Evolutionary conservation across 2,888 invertebrate genomes (phyloP), one percentile per base, ranked within the genome.

Genomic region (Lochmaea capreae): DNA sequence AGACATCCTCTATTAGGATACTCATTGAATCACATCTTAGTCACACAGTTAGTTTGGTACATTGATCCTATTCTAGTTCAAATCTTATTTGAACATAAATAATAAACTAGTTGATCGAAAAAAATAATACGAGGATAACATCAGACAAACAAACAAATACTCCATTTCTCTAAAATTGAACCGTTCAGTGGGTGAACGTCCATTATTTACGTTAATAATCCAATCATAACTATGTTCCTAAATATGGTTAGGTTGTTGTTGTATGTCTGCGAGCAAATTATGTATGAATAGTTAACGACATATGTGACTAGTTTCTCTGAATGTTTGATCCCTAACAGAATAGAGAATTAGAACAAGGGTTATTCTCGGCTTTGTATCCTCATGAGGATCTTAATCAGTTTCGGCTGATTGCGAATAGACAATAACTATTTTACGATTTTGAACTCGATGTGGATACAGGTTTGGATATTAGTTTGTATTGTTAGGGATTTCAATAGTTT

Each of bases 241-340:
- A 71, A 71, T 71, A 71, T 65, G 57, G 71, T 71, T 46, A 71
- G 33, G 65, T 49, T 66, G 73, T 70, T 65, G 71, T 71, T 71
- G 63, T 68, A 74, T 54, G 65, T 67, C 72, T 72, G 65, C 62
- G 57, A 73, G 57, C 73, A 63, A 67, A 76, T 76, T 76, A 73
- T 68, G 58, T 71, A 62, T 76, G 66, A 71, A 73, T 71, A 65
- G 62, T 76, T 76, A 67, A 76, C 65, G 68, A 71, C 67, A 71
- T 71, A 71, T 73, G 71, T 71, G 75, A 67, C 71, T 73, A 71
- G 71, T 73, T 76, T 71, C 73, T 71, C 63, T 74, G 68, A 73
- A 68, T 77, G 75, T 79, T 76, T 78, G 75, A 73, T 73, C 74
- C 75, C 73, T 67, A 76, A 74, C 74, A 73, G 73, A 73, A 73